A percentile compares a stretch with the other conserved stretches of the same genome.
Evolutionary conservation across 1,140 invertebrate species (phyloP).

Genomic region (Diuraphis noxia): DNA sequence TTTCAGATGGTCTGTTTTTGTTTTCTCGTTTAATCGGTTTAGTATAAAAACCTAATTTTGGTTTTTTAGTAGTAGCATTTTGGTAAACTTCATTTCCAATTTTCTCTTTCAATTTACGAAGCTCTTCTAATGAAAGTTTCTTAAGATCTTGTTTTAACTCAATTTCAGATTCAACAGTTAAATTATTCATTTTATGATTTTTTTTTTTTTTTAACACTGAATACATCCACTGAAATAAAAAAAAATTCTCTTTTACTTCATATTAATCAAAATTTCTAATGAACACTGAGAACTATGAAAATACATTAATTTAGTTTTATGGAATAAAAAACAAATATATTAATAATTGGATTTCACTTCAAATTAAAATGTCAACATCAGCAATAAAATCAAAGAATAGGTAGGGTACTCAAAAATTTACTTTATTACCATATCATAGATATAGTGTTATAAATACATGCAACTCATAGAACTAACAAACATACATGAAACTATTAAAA

Average conservation of each 20-base stretch:
- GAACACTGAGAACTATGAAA: slow-evolving; percentile 14
- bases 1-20: slow-evolving; percentile 42
- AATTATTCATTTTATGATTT: slow-evolving; percentile 42
- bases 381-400: background rate
- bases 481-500: too few species aligned
- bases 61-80: background rate
- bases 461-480: too few species aligned
- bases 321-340: background rate
- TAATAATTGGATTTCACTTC: background rate
- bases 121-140: slow-evolving; percentile 45
- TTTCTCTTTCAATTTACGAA: slow-evolving; percentile 45
- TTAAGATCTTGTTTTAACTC: slow-evolving; percentile 47
- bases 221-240: slow-evolving; percentile 49
- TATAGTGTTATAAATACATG: too few species aligned
- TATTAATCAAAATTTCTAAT: background rate
- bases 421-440: too few species aligned
- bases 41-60: background rate
- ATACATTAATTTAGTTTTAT: background rate
- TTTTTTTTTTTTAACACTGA: slow-evolving; percentile 22
- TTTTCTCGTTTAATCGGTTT: slow-evolving; percentile 9
- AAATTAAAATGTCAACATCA: background rate
- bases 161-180: background rate
- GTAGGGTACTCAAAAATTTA: background rate
- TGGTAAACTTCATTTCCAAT: slow-evolving; percentile 24
- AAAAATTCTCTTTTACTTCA: slow-evolving; percentile 32